A percentile compares a stretch with the other conserved stretches of the same genome.
Evolutionary conservation across 1,140 invertebrate species (phyloP).

Genomic region (Sesamia nonagrioides): DNA sequence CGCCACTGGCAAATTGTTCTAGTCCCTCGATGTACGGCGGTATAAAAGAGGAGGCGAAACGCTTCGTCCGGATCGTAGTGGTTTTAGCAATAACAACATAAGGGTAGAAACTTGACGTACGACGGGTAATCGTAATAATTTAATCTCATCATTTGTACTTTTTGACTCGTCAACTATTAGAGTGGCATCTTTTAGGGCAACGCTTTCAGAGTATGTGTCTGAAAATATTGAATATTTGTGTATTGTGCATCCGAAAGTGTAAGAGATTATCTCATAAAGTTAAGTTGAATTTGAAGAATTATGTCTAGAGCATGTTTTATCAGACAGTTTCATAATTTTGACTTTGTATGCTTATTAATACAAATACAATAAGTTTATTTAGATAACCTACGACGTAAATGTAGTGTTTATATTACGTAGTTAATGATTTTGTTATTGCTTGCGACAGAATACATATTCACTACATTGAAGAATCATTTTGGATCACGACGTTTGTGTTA

Average conservation of each 20-base stretch:
- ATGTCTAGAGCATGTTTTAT: not conserved
- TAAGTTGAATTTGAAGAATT: not conserved
- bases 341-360: not conserved
- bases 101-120: too few relatives aligned
- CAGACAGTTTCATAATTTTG: not conserved
- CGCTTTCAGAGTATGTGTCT: constrained; percentile 22
- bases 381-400: not conserved
- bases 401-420: too few relatives aligned
- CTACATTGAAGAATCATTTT: not conserved
- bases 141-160: not conserved
- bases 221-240: constrained; percentile 37
- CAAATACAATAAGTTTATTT: too few relatives aligned
- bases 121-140: too few relatives aligned
- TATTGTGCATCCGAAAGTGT: not conserved
- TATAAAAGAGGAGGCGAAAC: too few relatives aligned
- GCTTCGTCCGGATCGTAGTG: too few relatives aligned
- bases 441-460: too few relatives aligned
- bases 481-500: not conserved
- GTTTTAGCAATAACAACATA: too few relatives aligned
- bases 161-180: not conserved
- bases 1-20: too few relatives aligned
- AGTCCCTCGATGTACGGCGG: too few relatives aligned
- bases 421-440: too few relatives aligned
- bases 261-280: not conserved
- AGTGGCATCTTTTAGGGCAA: not conserved